Evolutionary conservation across 2,113 vertebrate species (phyloP).

Genomic region (Melospiza georgiana): DNA sequence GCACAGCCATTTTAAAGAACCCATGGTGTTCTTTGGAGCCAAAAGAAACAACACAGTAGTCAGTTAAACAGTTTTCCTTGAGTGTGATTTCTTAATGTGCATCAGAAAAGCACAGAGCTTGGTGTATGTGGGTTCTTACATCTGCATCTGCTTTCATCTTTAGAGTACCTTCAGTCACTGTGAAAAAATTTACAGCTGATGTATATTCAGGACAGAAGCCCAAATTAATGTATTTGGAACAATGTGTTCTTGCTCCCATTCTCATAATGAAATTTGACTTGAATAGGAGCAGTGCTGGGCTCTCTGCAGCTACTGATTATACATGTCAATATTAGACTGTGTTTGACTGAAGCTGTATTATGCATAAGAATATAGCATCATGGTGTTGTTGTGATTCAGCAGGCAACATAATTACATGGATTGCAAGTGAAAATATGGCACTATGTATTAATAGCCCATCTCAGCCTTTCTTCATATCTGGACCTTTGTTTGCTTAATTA

Average conservation of each 20-base stretch:
- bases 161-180: neutral
- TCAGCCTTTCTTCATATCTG: neutral
- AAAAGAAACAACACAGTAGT: neutral
- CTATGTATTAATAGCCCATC: neutral
- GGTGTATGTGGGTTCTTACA: neutral
- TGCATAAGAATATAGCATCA: conserved; percentile 26
- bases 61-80: neutral
- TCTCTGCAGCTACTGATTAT: conserved; percentile 6
- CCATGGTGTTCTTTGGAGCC: neutral
- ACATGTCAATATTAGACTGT: conserved; percentile 35
- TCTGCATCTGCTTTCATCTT: neutral
- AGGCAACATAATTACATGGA: conserved; percentile 48
- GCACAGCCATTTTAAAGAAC: neutral
- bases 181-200: conserved; percentile 17
- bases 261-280: conserved; percentile 49
- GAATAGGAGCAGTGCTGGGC: conserved; percentile 10
- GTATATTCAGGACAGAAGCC: conserved; percentile 20
- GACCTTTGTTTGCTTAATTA: conserved; percentile 23
- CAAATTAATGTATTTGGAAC: conserved; percentile 29
- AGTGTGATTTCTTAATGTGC: neutral
- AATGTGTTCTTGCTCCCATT: conserved; percentile 18
- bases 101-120: neutral
- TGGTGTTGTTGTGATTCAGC: conserved; percentile 21
- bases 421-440: conserved; percentile 7
- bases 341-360: conserved; percentile 25